phyloP scores from a whole-genome alignment of 2,113 vertebrate genomes.

The Gavialis gangeticus region DNA sequence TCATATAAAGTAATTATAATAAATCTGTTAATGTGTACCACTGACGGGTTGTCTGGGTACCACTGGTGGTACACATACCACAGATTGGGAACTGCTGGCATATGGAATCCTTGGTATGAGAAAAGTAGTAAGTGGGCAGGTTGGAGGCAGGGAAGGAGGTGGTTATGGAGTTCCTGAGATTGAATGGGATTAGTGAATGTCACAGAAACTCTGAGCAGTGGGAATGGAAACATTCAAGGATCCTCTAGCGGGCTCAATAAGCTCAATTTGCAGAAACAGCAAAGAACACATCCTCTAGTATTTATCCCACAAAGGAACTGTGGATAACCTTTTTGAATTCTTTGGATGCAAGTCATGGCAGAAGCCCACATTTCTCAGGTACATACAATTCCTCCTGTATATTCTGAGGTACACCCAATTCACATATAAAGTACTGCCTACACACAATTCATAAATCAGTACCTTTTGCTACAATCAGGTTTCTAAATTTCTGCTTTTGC shows the following conservation, averaged over 20 bases:
- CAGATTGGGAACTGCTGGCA: neutral
- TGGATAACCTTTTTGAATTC: too few species aligned
- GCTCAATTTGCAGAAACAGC: too few species aligned
- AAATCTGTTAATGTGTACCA: too few species aligned
- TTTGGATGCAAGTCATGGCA: too few species aligned
- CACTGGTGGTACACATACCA: too few species aligned
- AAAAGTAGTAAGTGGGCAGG: fast-evolving
- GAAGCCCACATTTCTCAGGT: neutral
- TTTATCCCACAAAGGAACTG: too few species aligned
- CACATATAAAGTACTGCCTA: too few species aligned
- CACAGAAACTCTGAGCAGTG: fast-evolving
- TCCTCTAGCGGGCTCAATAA: neutral
- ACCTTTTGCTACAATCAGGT: neutral
- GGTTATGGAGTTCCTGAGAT: fast-evolving
- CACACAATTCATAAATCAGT: neutral
- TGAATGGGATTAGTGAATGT: fast-evolving
- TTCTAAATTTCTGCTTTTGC: neutral
- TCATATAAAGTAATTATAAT: too few species aligned
- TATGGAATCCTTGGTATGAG: fast-evolving
- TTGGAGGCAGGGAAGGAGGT: neutral
- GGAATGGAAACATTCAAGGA: too few species aligned
- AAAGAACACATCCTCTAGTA: too few species aligned
- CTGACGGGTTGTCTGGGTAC: too few species aligned
- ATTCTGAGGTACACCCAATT: neutral
- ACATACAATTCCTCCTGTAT: fast-evolving